phyloP scores from a whole-genome alignment of 2,113 vertebrate species.

The Caretta caretta region DNA sequence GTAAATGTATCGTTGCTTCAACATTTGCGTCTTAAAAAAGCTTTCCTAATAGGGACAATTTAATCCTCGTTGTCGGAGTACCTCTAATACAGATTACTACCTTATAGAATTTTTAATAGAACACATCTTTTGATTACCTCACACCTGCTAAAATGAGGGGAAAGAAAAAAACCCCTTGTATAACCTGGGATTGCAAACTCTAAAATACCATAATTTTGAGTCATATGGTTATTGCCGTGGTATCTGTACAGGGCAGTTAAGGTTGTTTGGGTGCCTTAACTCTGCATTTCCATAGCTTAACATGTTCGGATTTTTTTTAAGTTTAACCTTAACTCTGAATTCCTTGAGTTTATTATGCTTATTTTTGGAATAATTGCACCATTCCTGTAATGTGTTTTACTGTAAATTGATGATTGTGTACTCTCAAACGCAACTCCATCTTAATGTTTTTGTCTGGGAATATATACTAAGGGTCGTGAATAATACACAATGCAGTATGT shows the following conservation, averaged over 20 bases:
- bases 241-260: background rate
- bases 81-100: background rate
- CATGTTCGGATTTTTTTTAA: background rate
- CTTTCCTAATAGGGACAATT: background rate
- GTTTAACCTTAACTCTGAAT: background rate
- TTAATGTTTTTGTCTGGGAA: rapidly evolving
- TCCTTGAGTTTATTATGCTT: background rate
- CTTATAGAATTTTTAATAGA: background rate
- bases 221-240: background rate
- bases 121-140: background rate
- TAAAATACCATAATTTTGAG: background rate
- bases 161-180: background rate
- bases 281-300: background rate
- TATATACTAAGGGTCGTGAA: background rate
- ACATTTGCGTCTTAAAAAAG: background rate
- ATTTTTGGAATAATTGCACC: background rate
- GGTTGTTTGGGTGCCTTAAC: background rate
- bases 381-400: background rate
- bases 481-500: background rate
- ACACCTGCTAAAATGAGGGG: background rate
- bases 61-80: background rate
- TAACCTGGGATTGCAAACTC: rapidly evolving
- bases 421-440: background rate
- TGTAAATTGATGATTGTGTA: background rate
- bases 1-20: background rate